These are phyloP conservation scores for Scaptomyza parva DNA, from an alignment of 2,888 invertebrate species.

Conservation along the genomic window DNA sequence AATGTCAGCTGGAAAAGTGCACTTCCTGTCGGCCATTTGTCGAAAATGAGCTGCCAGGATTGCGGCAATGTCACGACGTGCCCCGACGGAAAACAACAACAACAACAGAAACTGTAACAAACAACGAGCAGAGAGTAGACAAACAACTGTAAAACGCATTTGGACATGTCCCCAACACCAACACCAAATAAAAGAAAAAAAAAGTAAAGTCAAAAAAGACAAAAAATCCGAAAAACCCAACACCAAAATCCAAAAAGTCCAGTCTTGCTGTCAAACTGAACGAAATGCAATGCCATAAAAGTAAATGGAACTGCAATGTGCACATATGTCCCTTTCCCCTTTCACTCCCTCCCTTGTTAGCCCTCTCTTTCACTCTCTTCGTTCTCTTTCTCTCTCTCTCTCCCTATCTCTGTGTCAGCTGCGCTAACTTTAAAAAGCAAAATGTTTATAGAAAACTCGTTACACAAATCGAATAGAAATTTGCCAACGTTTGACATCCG, in stretches of 20 bases:
- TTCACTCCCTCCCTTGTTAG: slow-evolving; percentile 3
- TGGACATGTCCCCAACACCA: slow-evolving; percentile 57
- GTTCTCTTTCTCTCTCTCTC: neutral
- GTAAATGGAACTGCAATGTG: slow-evolving; percentile 66
- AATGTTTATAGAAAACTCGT: slow-evolving; percentile 80
- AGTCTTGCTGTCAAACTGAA: slow-evolving; percentile 43
- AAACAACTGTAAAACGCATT: slow-evolving; percentile 79
- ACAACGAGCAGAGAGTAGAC: slow-evolving; percentile 49
- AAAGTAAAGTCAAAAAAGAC: too few relatives aligned
- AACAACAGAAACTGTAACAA: slow-evolving; percentile 4
- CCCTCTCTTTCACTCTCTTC: slow-evolving; percentile 11
- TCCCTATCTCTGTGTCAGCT: slow-evolving; percentile 52
- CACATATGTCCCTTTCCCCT: slow-evolving; percentile 1
- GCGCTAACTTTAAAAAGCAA: slow-evolving; percentile 72
- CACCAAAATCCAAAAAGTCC: slow-evolving; percentile 19
- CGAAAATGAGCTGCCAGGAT: slow-evolving; percentile 78
- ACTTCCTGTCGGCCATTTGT: slow-evolving; percentile 78
- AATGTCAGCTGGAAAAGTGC: slow-evolving; percentile 59
- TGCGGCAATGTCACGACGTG: slow-evolving; percentile 64
- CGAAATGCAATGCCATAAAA: slow-evolving; percentile 71
- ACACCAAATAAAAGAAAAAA: too few relatives aligned
- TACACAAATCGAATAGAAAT: slow-evolving; percentile 79
- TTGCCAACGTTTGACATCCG: slow-evolving; percentile 60
- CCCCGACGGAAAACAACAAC: slow-evolving; percentile 23
- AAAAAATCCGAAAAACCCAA: slow-evolving; percentile 15